These are phyloP conservation scores for Myotis daubentonii DNA, from an alignment of 2,797 vertebrate genomes.

Conservation along the genomic window DNA sequence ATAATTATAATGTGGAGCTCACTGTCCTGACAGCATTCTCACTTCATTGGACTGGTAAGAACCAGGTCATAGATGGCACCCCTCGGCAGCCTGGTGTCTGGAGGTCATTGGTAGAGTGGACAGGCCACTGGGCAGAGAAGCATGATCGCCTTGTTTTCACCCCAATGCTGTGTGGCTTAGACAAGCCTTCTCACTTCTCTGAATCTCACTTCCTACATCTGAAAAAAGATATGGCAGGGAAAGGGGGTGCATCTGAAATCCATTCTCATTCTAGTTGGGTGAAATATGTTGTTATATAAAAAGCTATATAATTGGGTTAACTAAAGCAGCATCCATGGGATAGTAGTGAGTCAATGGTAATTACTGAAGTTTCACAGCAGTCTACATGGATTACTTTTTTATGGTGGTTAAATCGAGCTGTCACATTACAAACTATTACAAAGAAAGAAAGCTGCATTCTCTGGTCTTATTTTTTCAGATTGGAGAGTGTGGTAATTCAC, in stretches of 20 bases:
- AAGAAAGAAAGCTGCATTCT: background rate
- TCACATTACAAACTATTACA: background rate
- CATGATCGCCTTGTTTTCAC: rapidly evolving
- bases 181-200: background rate
- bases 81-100: background rate
- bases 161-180: background rate
- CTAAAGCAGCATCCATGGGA: background rate
- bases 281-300: background rate
- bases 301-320: background rate
- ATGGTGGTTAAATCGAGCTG: background rate
- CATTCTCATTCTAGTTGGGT: background rate
- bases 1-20: background rate
- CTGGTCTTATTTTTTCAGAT: background rate
- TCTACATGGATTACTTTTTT: background rate
- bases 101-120: background rate
- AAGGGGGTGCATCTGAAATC: background rate
- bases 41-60: background rate
- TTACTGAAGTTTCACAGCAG: background rate
- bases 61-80: rapidly evolving
- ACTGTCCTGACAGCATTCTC: background rate
- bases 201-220: background rate
- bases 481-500: background rate
- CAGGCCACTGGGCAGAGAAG: background rate
- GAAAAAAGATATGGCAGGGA: background rate
- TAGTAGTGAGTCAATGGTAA: background rate